Conservation (phyloP, 1,140 invertebrate genomes). For the Metaphire vulgaris region DNA sequence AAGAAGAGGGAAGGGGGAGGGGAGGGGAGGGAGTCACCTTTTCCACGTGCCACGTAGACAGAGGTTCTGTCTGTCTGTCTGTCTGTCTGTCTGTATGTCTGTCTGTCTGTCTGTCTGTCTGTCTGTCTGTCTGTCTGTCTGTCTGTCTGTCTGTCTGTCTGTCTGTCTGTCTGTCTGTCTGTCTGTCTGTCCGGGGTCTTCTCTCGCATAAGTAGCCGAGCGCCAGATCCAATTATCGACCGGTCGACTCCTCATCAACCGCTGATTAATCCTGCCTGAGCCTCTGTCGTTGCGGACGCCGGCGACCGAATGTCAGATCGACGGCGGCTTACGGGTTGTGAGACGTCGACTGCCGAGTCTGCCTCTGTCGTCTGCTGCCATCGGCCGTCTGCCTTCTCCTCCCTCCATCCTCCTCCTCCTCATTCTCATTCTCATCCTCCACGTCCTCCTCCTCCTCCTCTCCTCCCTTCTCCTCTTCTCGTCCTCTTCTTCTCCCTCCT, state of each 20-base stretch:
- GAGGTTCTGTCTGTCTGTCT: slow-evolving; percentile 11
- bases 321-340: not conserved
- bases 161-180: slow-evolving; percentile 8
- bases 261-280: not conserved
- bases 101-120: slow-evolving; percentile 15
- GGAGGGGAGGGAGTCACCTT: not conserved
- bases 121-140: slow-evolving; percentile 22
- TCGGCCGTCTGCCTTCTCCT: too few species aligned
- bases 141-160: slow-evolving; percentile 17
- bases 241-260: not conserved
- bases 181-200: not conserved
- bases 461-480: too few species aligned
- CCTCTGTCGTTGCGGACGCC: not conserved
- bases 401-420: too few species aligned
- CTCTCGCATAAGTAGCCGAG: not conserved
- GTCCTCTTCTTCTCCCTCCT: too few species aligned
- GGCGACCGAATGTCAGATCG: slow-evolving; percentile 1
- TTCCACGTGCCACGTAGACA: not conserved
- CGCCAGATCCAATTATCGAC: not conserved
- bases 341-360: not conserved
- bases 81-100: slow-evolving; percentile 15
- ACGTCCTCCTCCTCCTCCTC: too few species aligned
- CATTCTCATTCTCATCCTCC: too few species aligned
- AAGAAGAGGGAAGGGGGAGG: too few species aligned
- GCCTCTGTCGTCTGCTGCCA: not conserved